phyloP scores from a whole-genome alignment of 2,888 invertebrate species.

The Cosmopolites sordidus region DNA sequence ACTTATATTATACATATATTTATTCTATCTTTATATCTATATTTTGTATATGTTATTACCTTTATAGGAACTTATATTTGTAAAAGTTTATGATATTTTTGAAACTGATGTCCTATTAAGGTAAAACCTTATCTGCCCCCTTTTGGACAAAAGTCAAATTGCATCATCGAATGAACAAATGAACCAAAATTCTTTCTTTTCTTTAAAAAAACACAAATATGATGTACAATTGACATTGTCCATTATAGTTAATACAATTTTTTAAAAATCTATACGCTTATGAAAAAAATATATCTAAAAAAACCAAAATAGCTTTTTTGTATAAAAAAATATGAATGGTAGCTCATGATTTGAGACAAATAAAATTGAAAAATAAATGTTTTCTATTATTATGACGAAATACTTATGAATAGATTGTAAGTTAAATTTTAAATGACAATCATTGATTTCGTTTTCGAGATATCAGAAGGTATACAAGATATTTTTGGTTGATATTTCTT shows the following conservation, averaged over 20 bases:
- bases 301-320: not conserved
- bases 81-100: not conserved
- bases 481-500: too few species aligned
- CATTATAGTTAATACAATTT: not conserved
- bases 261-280: constrained; percentile 13
- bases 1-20: constrained; percentile 7
- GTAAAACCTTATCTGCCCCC: not conserved
- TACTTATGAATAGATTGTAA: constrained; percentile 33
- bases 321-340: not conserved
- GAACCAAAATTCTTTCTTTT: too few species aligned
- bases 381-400: constrained; percentile 24
- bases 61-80: not conserved
- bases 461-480: too few species aligned
- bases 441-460: constrained; percentile 19
- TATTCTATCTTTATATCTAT: constrained; percentile 9
- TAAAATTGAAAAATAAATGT: constrained; percentile 20
- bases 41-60: constrained; percentile 4
- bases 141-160: too few species aligned
- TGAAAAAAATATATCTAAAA: constrained; percentile 1
- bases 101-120: too few species aligned
- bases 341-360: constrained; percentile 25
- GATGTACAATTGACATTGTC: too few species aligned
- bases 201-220: too few species aligned
- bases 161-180: too few species aligned
- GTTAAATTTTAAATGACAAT: constrained; percentile 39